Evolutionary conservation across 2,888 invertebrate genomes (phyloP).

Genomic region (Xanthostigma xanthostigma): DNA sequence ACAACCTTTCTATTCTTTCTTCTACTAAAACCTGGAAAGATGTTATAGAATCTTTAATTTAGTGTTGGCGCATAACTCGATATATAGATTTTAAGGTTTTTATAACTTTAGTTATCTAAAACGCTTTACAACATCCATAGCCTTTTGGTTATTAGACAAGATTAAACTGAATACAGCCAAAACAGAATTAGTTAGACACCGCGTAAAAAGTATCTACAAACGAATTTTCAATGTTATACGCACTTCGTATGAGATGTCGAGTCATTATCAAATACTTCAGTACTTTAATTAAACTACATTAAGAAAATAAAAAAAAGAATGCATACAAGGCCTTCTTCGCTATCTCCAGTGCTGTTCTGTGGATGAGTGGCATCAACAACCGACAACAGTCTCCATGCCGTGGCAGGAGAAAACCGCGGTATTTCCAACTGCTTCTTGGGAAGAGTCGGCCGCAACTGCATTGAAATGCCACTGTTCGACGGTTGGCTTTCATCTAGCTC

Average conservation of each 20-base stretch:
- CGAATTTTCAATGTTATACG: no score
- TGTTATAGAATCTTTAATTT: background rate
- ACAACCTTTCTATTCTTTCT: constrained; percentile 36
- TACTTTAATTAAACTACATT: background rate
- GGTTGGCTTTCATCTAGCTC: constrained; percentile 26
- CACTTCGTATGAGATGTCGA: no score
- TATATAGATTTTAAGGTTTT: no score
- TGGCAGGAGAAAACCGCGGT: constrained; percentile 67
- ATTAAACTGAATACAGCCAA: no score
- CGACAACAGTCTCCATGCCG: constrained; percentile 66
- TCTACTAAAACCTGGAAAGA: constrained; percentile 30
- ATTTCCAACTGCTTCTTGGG: constrained; percentile 65
- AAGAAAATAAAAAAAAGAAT: background rate
- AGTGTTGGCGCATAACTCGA: no score
- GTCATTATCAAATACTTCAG: constrained; percentile 8
- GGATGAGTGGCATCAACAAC: constrained; percentile 35
- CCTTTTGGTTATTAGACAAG: no score
- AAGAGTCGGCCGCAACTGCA: constrained; percentile 60
- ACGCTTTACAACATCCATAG: no score
- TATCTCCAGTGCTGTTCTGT: constrained; percentile 16
- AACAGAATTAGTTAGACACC: no score
- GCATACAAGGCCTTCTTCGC: constrained; percentile 21
- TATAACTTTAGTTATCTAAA: no score
- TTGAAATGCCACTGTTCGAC: constrained; percentile 44
- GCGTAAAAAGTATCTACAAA: no score